Evolutionary conservation across 2,113 vertebrate genomes (phyloP).

Genomic region (Nesoenas mayeri): DNA sequence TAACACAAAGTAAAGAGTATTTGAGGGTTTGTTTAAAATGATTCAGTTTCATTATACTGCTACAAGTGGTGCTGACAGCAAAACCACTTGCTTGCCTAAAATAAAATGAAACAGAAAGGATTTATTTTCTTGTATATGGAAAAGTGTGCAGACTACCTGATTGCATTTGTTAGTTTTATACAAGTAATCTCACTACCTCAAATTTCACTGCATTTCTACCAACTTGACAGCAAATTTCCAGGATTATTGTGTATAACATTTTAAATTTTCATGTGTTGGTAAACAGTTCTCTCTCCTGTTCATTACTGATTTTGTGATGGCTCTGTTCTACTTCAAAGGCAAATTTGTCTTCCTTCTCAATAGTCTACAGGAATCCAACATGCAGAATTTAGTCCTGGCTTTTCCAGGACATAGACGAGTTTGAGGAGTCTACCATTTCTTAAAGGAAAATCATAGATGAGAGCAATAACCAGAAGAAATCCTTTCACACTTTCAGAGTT

Average conservation of each 20-base stretch:
- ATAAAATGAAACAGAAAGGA: slow-evolving; percentile 61
- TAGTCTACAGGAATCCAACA: neutral
- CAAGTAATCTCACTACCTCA: neutral
- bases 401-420: neutral
- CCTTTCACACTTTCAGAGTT: neutral
- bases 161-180: slow-evolving; percentile 35
- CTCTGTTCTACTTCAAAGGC: neutral
- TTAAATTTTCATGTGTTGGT: neutral
- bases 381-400: neutral
- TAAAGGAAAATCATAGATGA: neutral
- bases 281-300: neutral
- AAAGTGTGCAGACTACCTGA: slow-evolving; percentile 36
- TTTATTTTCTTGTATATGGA: slow-evolving; percentile 44
- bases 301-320: neutral
- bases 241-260: neutral
- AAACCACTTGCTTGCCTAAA: slow-evolving; percentile 68
- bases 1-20: slow-evolving; percentile 74
- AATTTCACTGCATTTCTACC: slow-evolving; percentile 6
- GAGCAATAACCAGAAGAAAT: neutral
- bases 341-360: neutral
- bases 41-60: slow-evolving; percentile 75
- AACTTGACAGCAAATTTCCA: neutral
- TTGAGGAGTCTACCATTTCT: neutral
- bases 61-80: slow-evolving; percentile 74
- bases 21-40: slow-evolving; percentile 69